These are phyloP conservation scores for Atta colombica DNA, from an alignment of 1,140 invertebrate species.

Conservation along the genomic window DNA sequence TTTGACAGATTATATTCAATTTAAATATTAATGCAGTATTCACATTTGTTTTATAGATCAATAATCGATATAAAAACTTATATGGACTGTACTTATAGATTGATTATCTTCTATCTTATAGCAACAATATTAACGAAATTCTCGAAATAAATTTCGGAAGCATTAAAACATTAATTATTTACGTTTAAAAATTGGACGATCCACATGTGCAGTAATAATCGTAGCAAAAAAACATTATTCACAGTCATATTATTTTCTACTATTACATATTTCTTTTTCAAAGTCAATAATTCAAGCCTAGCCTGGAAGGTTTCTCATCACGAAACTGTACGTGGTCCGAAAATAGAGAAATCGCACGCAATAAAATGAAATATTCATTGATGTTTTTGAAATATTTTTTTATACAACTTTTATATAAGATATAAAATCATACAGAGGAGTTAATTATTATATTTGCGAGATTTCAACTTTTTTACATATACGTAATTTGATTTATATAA, in stretches of 20 bases:
- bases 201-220: background rate
- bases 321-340: constrained; percentile 2
- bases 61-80: background rate
- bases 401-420: background rate
- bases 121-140: background rate
- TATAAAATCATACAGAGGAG: background rate
- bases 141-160: background rate
- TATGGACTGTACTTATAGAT: background rate
- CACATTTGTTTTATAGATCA: background rate
- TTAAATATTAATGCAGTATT: constrained; percentile 15
- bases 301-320: background rate
- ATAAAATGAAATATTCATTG: background rate
- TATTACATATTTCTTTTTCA: background rate
- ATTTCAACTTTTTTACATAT: background rate
- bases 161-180: constrained; percentile 8
- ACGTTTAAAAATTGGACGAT: background rate
- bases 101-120: background rate
- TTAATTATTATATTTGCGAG: background rate
- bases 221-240: background rate
- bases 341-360: constrained; percentile 22
- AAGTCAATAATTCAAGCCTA: constrained; percentile 36
- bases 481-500: background rate
- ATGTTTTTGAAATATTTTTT: constrained; percentile 11
- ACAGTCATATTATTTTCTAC: background rate
- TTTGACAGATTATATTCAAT: background rate